Conservation (phyloP, 23 tunicate species). For the Halocynthia roretzi region DNA sequence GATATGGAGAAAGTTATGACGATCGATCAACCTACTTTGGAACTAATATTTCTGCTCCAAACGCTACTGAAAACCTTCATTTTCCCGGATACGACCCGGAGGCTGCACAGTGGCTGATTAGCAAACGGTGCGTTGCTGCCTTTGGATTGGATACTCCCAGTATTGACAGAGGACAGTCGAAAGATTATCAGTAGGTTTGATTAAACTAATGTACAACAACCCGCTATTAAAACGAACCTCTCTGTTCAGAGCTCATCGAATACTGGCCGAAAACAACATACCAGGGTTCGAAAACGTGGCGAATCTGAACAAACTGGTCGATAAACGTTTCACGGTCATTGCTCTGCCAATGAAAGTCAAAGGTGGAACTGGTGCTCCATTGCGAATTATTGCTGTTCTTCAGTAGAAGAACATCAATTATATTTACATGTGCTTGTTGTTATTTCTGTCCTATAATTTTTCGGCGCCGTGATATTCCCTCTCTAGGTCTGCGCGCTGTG, state of each 20-base stretch:
- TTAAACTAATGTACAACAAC: neutral
- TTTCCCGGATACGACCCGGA: neutral
- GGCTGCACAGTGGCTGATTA: constrained; percentile 17
- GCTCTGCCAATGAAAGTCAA: constrained; percentile 16
- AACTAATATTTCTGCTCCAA: neutral
- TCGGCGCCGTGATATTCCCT: too few species aligned
- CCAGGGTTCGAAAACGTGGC: constrained; percentile 1
- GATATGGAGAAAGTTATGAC: neutral
- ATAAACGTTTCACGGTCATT: neutral
- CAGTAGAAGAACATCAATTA: too few species aligned
- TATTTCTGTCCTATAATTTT: too few species aligned
- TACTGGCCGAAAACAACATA: neutral
- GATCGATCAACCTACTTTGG: constrained; percentile 5
- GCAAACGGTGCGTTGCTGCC: constrained; percentile 9
- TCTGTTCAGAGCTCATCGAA: neutral
- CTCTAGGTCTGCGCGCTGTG: too few species aligned
- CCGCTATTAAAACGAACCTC: neutral
- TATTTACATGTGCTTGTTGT: too few species aligned
- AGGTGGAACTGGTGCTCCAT: constrained; percentile 11
- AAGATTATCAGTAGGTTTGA: neutral
- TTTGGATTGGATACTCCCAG: constrained; percentile 3
- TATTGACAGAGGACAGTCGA: constrained; percentile 6
- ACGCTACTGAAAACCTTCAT: neutral
- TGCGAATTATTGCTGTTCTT: constrained; percentile 2
- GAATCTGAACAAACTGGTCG: constrained; percentile 1